Percentiles rank a stretch among this genome's conserved stretches.
Conservation (phyloP, 2,113 vertebrate species). For the Prochilodus magdalenae region DNA sequence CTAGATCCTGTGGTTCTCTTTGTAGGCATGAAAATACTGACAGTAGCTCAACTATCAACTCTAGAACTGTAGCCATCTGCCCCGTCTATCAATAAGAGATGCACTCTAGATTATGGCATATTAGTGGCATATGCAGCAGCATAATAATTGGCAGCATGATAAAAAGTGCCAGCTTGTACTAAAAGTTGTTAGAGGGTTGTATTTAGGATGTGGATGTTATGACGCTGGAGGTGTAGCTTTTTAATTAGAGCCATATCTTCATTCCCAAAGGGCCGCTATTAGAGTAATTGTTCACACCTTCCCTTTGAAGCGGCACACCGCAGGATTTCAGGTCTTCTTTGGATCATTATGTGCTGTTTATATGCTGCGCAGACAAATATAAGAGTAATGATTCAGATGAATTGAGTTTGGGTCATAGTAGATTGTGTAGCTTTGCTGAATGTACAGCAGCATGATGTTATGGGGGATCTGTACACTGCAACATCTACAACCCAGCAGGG, state of each 20-base stretch:
- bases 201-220: neutral
- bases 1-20: too few species aligned
- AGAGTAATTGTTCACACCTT: neutral
- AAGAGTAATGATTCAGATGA: neutral
- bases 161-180: neutral
- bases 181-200: too few species aligned
- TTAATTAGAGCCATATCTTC: neutral
- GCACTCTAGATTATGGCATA: too few species aligned
- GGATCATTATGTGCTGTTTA: neutral
- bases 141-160: neutral
- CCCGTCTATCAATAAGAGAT: too few species aligned
- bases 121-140: too few species aligned
- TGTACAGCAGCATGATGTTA: neutral
- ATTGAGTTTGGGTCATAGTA: neutral
- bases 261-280: neutral
- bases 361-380: neutral
- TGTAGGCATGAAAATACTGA: too few species aligned
- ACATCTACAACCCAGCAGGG: constrained; percentile 9
- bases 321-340: neutral
- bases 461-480: neutral
- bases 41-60: too few species aligned
- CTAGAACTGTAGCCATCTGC: too few species aligned
- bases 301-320: neutral
- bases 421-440: neutral
- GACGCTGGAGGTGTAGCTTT: neutral